Evolutionary conservation across 1,140 invertebrate genomes (phyloP), one percentile per base, ranked within the genome.

Genomic region (Goniozus legneri): DNA sequence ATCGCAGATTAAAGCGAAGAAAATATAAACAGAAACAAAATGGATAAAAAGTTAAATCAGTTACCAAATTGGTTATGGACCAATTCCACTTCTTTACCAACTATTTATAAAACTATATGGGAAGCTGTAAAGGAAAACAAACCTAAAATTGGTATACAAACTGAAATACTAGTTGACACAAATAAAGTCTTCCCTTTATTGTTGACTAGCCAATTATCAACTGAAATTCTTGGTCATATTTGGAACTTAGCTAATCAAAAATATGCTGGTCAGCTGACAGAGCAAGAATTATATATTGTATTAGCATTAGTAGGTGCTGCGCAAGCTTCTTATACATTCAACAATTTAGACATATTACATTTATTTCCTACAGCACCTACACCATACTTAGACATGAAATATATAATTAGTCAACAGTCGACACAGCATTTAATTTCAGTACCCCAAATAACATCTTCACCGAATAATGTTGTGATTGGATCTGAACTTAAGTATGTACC

Each of bases 201-300:
- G n/a, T 62, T 84, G 24, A 76, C 80, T 10, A 84, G 82, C 65
- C 78, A 81, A 31, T 57, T 86, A 20, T 65, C 80, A 0, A 79
- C 79, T 2, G 79, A 83, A 52, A 66, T 77, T 14, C 68, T 86
- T 2, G 83, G 83, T 12, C 77, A 80, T 43, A 80, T 86, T 35
- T 86, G 84, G 84, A 77, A 76, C 24, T 58, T 85, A 50, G 79
- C 79, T 2, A 85, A 85, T 64, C 73, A 77, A 47, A 79, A 77
- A 19, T 77, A 79, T 19, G 78, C 82, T 13, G 83, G 83, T 4
- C 73, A 79, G 33, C 68, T 86, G n/a, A 80, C 77, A 0, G 77
- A 79, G 47, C 70, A 80, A 52, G 84, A 86, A 58, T 64, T 85
- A 3, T 84, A 81, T 53, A 65, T 82, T 3, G 70, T 82, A 18